These are phyloP conservation scores for Microtus californicus DNA, from an alignment of 2,797 vertebrate genomes.

Conservation along the genomic window DNA sequence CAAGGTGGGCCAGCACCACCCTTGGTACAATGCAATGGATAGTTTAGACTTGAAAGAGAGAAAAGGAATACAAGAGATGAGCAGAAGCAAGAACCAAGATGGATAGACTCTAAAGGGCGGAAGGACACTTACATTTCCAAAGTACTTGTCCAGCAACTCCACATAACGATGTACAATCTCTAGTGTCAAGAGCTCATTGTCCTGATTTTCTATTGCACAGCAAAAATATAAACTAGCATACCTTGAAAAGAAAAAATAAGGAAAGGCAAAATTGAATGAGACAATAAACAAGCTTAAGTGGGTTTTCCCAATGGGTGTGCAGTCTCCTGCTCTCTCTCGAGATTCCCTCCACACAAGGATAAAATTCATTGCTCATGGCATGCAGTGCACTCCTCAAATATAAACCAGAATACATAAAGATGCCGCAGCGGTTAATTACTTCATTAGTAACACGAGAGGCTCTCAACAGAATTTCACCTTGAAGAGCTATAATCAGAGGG, in stretches of 20 bases:
- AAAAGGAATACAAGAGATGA: not conserved
- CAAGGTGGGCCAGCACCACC: not conserved
- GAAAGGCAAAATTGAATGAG: constrained; percentile 56
- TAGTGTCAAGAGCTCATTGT: constrained; percentile 96
- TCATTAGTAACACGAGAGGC: not conserved
- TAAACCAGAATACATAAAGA: not conserved
- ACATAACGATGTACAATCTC: constrained; percentile 96
- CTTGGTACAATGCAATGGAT: not conserved
- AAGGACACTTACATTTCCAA: constrained; percentile 93
- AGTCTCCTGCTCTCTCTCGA: not conserved
- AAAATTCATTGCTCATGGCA: not conserved
- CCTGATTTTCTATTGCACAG: constrained; percentile 92
- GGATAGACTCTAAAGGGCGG: not conserved
- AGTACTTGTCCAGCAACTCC: constrained; percentile 97
- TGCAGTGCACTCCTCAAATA: not conserved
- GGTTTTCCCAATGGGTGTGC: not conserved
- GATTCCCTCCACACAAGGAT: not conserved
- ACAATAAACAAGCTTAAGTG: not conserved
- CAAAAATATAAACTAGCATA: constrained; percentile 98
- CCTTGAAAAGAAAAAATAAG: constrained; percentile 86
- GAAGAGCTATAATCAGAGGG: not conserved
- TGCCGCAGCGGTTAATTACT: not conserved
- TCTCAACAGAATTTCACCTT: constrained; percentile 15
- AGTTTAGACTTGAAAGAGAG: not conserved
- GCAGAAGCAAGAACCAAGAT: not conserved